Evolutionary conservation across 2,797 vertebrate species (phyloP).

Genomic region (Pteropus rufus): DNA sequence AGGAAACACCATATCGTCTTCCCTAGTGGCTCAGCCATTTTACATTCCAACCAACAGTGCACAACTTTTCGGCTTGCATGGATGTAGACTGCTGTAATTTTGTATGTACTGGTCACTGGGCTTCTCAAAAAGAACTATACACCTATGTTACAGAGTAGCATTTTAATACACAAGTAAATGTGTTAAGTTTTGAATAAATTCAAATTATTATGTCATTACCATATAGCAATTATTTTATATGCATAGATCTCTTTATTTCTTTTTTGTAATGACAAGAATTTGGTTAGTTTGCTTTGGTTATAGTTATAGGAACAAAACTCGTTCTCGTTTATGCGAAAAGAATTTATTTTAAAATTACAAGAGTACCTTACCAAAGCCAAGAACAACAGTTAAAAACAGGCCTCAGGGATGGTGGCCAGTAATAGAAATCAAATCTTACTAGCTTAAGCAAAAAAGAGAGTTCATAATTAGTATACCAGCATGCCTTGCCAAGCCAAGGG

Average conservation of each 20-base stretch:
- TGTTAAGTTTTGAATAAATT: background rate
- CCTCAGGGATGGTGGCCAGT: background rate
- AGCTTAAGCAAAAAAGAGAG: background rate
- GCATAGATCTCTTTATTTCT: background rate
- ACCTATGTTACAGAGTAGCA: background rate
- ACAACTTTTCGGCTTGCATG: background rate
- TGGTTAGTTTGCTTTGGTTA: background rate
- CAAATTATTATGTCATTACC: background rate
- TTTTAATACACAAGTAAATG: slow-evolving; percentile 28
- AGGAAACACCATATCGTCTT: background rate
- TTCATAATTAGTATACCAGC: slow-evolving; percentile 18
- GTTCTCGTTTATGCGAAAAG: slow-evolving; percentile 1
- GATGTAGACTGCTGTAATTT: background rate
- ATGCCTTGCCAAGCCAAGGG: background rate
- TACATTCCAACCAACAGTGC: background rate
- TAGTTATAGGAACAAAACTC: slow-evolving; percentile 10
- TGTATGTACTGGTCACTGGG: background rate
- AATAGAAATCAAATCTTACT: slow-evolving; percentile 23
- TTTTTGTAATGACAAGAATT: slow-evolving; percentile 36
- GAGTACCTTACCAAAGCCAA: background rate
- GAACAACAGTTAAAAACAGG: slow-evolving; percentile 32
- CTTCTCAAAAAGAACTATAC: slow-evolving; percentile 12
- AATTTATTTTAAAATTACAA: slow-evolving; percentile 37
- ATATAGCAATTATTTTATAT: background rate
- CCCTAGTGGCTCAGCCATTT: background rate